Evolutionary conservation across 30 jellyfish, hydroid and myxozoan species (phyloP), one percentile per base, ranked within the genome.

Genomic region (Mastigias papua): DNA sequence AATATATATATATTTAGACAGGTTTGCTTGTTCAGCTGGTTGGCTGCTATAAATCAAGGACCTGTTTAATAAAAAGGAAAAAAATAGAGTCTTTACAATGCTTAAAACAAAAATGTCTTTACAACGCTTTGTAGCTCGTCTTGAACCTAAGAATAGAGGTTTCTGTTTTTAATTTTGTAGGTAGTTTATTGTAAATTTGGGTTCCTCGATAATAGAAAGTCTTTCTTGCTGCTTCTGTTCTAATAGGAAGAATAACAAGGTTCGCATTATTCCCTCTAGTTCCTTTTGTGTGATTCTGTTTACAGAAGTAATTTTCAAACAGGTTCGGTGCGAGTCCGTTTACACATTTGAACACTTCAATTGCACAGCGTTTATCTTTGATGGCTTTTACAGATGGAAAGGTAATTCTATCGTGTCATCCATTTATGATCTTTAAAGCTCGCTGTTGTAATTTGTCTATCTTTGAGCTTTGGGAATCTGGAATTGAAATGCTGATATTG

Each of bases 301-400:
- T 69, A 69, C 81, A 69, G 29, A 69, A 69, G 23, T 21, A 37
- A 69, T 69, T 69, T 37, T 32, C 81, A 37, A 69, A 69, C 81
- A 66, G 8, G 48, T 26, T 66, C 16, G 78, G 51, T 66, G 78
- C 48, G 51, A 32, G 34, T 32, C 81, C 62, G 64, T 66, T 27
- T 69, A 69, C 10, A 69, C 62, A 28, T 37, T 69, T 69, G 64
- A 69, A 33, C 62, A 69, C 64, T 33, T 69, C 61, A 33, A 29
- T 27, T 33, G 34, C n/a, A 63, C 74, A 63, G 74, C 81, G 81
- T 27, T 69, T 69, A 69, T 69, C 62, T 69, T 69, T 69, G 61
- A 69, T 30, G 34, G 35, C 26, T n/a, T 63, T 63, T 63, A 63
- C 3, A 27, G 74, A 35, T 22, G 74, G 35, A 20, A 6, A 21